A percentile compares a stretch with the other conserved stretches of the same genome.
Conservation (phyloP, 2,888 invertebrate species). For the Antitype chi region DNA sequence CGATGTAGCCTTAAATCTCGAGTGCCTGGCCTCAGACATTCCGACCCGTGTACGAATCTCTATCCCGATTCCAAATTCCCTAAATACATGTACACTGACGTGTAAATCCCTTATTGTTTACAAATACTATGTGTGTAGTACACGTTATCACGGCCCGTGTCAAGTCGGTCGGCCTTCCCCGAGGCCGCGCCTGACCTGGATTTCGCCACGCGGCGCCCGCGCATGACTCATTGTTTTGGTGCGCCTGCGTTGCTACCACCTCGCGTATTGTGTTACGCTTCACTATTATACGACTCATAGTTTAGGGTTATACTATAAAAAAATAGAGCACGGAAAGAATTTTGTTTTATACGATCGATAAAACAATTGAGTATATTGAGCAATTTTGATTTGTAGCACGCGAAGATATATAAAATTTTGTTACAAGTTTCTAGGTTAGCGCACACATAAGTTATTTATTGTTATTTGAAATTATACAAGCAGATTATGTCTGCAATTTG, state of each 20-base stretch:
- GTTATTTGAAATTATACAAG: constrained; percentile 27
- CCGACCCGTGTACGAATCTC: constrained; percentile 25
- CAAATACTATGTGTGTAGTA: constrained; percentile 63
- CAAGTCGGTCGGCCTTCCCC: constrained; percentile 78
- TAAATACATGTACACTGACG: constrained; percentile 33
- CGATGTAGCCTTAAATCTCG: constrained; percentile 7
- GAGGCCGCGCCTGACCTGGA: constrained; percentile 85
- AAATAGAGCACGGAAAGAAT: constrained; percentile 55
- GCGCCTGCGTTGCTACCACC: constrained; percentile 62
- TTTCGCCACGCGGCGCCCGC: constrained; percentile 76
- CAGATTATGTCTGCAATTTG: constrained; percentile 16
- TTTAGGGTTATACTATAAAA: constrained; percentile 57
- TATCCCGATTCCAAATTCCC: constrained; percentile 34
- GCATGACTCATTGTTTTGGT: constrained; percentile 84
- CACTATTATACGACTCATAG: constrained; percentile 55
- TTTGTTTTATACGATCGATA: constrained; percentile 60
- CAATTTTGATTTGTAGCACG: constrained; percentile 48
- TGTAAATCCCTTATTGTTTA: constrained; percentile 62
- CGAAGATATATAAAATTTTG: constrained; percentile 38
- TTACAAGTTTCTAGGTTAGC: constrained; percentile 59
- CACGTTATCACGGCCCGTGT: constrained; percentile 63
- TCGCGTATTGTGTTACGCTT: constrained; percentile 68
- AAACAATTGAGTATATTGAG: constrained; percentile 53
- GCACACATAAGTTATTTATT: constrained; percentile 33
- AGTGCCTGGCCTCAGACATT: constrained; percentile 38